A percentile compares a stretch with the other conserved stretches of the same genome.
phyloP scores from a whole-genome alignment of 1,140 invertebrate genomes.

The Prorops nasuta region DNA sequence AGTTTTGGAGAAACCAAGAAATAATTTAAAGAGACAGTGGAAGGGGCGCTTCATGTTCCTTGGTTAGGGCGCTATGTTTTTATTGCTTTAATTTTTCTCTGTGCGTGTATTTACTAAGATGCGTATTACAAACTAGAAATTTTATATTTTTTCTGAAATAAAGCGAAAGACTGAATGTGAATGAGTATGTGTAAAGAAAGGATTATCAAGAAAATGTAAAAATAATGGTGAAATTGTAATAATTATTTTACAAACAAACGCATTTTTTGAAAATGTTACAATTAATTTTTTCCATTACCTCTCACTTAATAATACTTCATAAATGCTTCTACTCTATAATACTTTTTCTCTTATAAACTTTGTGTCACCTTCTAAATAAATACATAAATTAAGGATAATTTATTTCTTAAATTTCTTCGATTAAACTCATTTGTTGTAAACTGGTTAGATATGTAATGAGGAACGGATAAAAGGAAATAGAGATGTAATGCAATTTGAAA shows the following conservation, averaged over 20 bases:
- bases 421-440: too few relatives aligned
- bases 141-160: slow-evolving; percentile 27
- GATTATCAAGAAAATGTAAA: slow-evolving; percentile 3
- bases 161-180: neutral
- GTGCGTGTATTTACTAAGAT: slow-evolving; percentile 8
- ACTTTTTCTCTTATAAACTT: too few relatives aligned
- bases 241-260: slow-evolving; percentile 27
- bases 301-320: too few relatives aligned
- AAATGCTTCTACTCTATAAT: too few relatives aligned
- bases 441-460: too few relatives aligned
- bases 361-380: too few relatives aligned
- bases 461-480: too few relatives aligned
- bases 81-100: slow-evolving; percentile 10
- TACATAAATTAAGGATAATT: too few relatives aligned
- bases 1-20: too few relatives aligned
- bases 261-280: slow-evolving; percentile 26
- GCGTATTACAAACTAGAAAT: slow-evolving; percentile 15
- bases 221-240: slow-evolving; percentile 16
- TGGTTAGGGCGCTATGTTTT: slow-evolving; percentile 19
- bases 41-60: slow-evolving; percentile 17
- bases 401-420: too few relatives aligned
- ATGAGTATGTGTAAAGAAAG: neutral
- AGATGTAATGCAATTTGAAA: slow-evolving; percentile 6
- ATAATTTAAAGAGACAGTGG: neutral
- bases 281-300: too few relatives aligned